A percentile compares a stretch with the other conserved stretches of the same genome.
Evolutionary conservation across 2,797 vertebrate species (phyloP).

Genomic region (Helarctos malayanus): DNA sequence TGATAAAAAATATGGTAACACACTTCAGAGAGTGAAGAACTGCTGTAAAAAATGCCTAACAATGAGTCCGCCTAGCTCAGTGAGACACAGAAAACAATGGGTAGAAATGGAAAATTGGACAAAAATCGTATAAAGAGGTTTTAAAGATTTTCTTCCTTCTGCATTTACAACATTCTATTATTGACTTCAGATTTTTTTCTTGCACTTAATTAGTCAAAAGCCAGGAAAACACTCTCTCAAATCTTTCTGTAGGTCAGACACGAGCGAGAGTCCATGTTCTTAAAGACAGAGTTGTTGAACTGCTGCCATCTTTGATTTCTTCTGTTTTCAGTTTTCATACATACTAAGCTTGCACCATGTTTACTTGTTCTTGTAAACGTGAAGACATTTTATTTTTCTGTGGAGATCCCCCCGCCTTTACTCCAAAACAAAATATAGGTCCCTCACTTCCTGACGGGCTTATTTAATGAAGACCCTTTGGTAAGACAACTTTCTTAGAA

Average conservation of each 20-base stretch:
- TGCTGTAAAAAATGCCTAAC: neutral
- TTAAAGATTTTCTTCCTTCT: slow-evolving; percentile 78
- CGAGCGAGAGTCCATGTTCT: neutral
- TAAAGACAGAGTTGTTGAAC: neutral
- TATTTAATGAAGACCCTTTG: neutral
- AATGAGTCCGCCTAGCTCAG: neutral
- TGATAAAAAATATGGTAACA: neutral
- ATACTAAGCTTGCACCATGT: neutral
- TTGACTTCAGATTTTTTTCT: slow-evolving; percentile 72
- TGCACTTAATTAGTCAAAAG: slow-evolving; percentile 76
- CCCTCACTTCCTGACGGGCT: neutral
- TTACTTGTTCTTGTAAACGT: neutral
- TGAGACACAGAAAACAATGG: slow-evolving; percentile 52
- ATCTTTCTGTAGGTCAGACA: slow-evolving; percentile 54
- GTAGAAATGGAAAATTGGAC: slow-evolving; percentile 58
- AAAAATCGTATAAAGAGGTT: slow-evolving; percentile 41
- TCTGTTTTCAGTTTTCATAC: neutral
- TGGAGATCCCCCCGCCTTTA: neutral
- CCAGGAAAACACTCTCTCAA: slow-evolving; percentile 62
- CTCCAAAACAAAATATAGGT: neutral
- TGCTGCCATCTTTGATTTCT: neutral
- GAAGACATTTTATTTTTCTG: slow-evolving; percentile 49
- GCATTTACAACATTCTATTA: slow-evolving; percentile 71
- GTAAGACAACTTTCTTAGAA: neutral
- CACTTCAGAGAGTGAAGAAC: slow-evolving; percentile 25